phyloP scores from a whole-genome alignment of 2,797 vertebrate species.

The Peromyscus melanophrys region DNA sequence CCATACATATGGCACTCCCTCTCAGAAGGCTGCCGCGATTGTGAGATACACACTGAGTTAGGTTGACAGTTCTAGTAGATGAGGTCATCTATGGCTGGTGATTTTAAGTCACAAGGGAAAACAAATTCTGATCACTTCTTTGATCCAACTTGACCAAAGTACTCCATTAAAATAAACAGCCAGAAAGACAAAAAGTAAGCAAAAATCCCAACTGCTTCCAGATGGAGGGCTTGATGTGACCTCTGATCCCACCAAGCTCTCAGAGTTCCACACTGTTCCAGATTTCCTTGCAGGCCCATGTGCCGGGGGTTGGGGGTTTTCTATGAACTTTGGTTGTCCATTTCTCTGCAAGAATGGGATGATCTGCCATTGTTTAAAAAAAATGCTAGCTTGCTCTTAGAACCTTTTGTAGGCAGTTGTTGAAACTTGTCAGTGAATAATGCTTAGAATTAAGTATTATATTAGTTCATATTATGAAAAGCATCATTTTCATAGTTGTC shows the following conservation, averaged over 20 bases:
- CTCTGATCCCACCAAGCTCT: not conserved
- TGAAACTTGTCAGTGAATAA: not conserved
- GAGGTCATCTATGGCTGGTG: not conserved
- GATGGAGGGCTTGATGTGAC: not conserved
- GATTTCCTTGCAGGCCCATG: fast-evolving
- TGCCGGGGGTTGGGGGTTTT: not conserved
- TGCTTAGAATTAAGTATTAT: not conserved
- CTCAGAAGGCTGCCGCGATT: not conserved
- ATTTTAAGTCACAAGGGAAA: not conserved
- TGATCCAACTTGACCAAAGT: not conserved
- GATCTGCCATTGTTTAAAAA: not conserved
- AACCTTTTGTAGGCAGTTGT: not conserved
- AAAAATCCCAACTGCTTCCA: not conserved
- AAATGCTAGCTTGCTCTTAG: not conserved
- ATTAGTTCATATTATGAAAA: not conserved
- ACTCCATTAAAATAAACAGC: not conserved
- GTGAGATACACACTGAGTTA: not conserved
- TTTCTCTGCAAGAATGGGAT: not conserved
- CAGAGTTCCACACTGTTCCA: not conserved
- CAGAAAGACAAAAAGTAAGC: not conserved
- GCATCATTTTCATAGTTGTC: not conserved
- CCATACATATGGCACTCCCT: not conserved
- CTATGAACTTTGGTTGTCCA: not conserved
- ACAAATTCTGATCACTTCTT: not conserved
- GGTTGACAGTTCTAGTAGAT: not conserved